These are phyloP conservation scores for Ptychadena robeensis DNA, from an alignment of 2,797 vertebrate genomes.

Conservation along the genomic window DNA sequence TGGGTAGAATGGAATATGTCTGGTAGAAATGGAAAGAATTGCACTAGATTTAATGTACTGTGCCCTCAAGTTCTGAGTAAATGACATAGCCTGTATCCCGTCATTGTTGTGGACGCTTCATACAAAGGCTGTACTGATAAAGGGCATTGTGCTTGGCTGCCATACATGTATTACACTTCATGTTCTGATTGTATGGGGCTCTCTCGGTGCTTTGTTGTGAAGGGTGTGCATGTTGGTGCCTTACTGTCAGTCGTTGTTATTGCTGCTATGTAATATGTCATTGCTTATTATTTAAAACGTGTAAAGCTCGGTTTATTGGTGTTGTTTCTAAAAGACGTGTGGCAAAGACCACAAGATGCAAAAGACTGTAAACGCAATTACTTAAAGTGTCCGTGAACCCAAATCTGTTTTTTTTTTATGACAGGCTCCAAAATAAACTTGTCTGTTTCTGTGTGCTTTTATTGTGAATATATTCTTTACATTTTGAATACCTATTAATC, in stretches of 20 bases:
- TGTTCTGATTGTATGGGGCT: constrained; percentile 9
- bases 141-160: neutral
- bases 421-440: no score
- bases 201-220: constrained; percentile 5
- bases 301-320: neutral
- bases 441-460: no score
- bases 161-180: neutral
- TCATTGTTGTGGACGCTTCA: neutral
- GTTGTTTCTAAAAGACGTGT: neutral
- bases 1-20: neutral
- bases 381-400: no score
- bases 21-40: constrained; percentile 19
- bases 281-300: constrained; percentile 11
- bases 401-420: no score
- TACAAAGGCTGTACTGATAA: neutral
- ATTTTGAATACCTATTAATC: no score
- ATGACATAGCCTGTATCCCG: neutral
- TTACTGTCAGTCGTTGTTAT: constrained; percentile 49
- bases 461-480: no score
- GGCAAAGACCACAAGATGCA: no score
- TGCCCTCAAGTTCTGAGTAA: neutral
- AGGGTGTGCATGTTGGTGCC: constrained; percentile 55
- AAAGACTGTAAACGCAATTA: no score
- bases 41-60: constrained; percentile 18
- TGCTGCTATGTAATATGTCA: constrained; percentile 54